A percentile compares a stretch with the other conserved stretches of the same genome.
Conservation (phyloP, 2,888 invertebrate genomes). For the Scrobipalpa costella region DNA sequence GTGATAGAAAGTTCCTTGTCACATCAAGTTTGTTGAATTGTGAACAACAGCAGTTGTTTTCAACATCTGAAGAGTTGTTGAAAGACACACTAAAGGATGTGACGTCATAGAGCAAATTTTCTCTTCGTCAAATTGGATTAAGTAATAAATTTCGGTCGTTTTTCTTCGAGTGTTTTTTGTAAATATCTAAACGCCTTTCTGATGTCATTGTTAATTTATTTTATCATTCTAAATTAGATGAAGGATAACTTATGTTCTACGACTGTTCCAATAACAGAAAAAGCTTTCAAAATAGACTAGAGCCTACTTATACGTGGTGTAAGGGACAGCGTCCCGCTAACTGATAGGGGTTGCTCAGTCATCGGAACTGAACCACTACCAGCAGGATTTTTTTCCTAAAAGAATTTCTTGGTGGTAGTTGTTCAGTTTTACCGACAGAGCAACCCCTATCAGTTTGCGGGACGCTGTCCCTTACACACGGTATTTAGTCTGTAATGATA, state of each 20-base stretch:
- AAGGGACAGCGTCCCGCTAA: too few relatives aligned
- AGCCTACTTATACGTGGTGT: too few relatives aligned
- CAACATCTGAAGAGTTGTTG: conserved; percentile 11
- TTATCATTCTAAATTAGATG: neutral
- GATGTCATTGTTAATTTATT: conserved; percentile 10
- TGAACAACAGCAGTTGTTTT: conserved; percentile 19
- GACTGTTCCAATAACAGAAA: neutral
- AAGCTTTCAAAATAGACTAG: neutral
- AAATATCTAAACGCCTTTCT: conserved; percentile 6
- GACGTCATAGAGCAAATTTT: conserved; percentile 17
- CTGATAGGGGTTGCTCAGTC: too few relatives aligned
- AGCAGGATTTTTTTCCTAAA: too few relatives aligned
- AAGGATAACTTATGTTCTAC: neutral
- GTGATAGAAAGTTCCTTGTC: conserved; percentile 30
- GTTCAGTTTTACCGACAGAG: too few relatives aligned
- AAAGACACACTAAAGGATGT: conserved; percentile 19
- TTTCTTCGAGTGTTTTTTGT: neutral
- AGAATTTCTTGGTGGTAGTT: too few relatives aligned
- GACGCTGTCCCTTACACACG: too few relatives aligned
- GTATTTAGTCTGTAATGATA: too few relatives aligned
- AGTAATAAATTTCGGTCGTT: conserved; percentile 12
- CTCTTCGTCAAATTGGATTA: conserved; percentile 18
- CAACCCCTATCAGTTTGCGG: too few relatives aligned
- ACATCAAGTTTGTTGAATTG: conserved; percentile 26
- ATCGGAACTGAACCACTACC: too few relatives aligned